Evolutionary conservation across 2,888 invertebrate species (phyloP).

Genomic region (Amiota mariae): DNA sequence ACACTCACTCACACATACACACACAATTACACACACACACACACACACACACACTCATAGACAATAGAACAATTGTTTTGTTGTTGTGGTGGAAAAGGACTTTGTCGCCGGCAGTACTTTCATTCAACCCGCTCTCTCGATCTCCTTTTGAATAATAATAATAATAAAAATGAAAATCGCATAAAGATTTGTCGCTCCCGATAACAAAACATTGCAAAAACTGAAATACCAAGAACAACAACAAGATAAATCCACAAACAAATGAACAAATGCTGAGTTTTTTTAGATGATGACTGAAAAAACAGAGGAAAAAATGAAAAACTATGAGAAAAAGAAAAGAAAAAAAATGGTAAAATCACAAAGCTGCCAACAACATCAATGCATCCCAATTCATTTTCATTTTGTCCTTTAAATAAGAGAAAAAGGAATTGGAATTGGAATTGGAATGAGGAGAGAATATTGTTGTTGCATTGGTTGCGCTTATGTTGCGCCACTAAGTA

Average conservation of each 20-base stretch:
- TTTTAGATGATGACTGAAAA: slow-evolving; percentile 39
- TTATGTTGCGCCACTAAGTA: slow-evolving; percentile 53
- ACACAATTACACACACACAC: neutral
- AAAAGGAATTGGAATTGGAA: too few relatives aligned
- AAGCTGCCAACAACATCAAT: slow-evolving; percentile 24
- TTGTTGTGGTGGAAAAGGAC: neutral
- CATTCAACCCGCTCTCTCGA: neutral
- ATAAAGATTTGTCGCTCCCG: slow-evolving; percentile 66
- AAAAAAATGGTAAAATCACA: slow-evolving; percentile 9
- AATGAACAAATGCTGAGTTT: neutral
- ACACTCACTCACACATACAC: neutral
- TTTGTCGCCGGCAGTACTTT: neutral
- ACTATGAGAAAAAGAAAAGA: slow-evolving; percentile 5
- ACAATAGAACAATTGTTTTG: too few relatives aligned
- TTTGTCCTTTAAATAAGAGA: neutral
- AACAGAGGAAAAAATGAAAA: slow-evolving; percentile 52
- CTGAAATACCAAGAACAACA: slow-evolving; percentile 52
- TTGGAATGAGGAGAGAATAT: too few relatives aligned
- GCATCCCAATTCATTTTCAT: slow-evolving; percentile 21
- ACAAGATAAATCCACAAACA: slow-evolving; percentile 25
- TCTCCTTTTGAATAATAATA: neutral
- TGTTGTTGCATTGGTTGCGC: slow-evolving; percentile 4
- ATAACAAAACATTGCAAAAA: slow-evolving; percentile 54
- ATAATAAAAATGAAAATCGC: slow-evolving; percentile 53
- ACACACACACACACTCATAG: neutral